These are phyloP conservation scores for Bos javanicus DNA, from an alignment of 2,113 vertebrate genomes.

Conservation along the genomic window DNA sequence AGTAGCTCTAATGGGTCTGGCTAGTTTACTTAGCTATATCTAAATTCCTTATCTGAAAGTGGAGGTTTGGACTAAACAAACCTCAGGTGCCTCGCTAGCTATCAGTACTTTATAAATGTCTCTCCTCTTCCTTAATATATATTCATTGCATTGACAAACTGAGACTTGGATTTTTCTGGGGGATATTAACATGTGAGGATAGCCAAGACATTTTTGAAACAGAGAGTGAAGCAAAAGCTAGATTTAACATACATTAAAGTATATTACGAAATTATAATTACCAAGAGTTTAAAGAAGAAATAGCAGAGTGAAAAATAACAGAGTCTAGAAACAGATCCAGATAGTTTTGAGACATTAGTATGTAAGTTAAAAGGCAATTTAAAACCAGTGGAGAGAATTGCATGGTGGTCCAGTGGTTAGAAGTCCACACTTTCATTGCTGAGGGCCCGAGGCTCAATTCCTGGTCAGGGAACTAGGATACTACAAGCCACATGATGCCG, in stretches of 20 bases:
- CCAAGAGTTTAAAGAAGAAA: slow-evolving; percentile 6
- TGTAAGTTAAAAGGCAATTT: slow-evolving; percentile 14
- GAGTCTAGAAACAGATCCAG: not conserved
- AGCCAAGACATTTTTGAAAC: not conserved
- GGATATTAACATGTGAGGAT: not conserved
- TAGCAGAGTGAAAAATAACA: not conserved
- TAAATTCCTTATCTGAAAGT: not conserved
- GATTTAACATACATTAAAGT: not conserved
- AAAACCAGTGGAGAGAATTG: not conserved
- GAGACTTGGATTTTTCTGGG: not conserved
- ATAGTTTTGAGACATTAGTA: not conserved
- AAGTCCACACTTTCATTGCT: not conserved
- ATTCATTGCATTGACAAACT: not conserved
- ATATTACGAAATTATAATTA: not conserved
- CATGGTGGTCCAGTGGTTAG: not conserved
- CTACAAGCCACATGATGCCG: not conserved
- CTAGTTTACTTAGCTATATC: not conserved
- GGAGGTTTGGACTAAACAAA: not conserved
- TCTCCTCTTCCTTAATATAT: not conserved
- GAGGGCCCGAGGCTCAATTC: not conserved
- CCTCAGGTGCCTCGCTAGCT: not conserved
- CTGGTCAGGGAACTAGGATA: not conserved
- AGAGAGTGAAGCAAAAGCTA: not conserved
- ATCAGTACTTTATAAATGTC: not conserved
- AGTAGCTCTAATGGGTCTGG: not conserved